These are phyloP conservation scores for Macrochelys suwanniensis DNA, from an alignment of 2,797 vertebrate genomes.

Conservation along the genomic window DNA sequence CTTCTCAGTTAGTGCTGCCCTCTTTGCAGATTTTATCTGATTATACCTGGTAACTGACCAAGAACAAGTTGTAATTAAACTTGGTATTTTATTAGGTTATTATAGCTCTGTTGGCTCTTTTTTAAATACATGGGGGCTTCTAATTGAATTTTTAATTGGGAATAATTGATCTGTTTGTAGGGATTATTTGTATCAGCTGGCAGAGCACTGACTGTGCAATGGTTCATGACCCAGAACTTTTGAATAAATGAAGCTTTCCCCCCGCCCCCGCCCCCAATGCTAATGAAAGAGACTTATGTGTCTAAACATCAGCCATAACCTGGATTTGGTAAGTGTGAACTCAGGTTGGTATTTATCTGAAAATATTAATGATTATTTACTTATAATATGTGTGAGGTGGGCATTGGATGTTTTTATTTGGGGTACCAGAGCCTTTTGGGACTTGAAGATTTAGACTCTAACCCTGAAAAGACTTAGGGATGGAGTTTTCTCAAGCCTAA, in stretches of 20 bases:
- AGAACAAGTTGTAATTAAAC: neutral
- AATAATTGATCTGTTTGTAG: neutral
- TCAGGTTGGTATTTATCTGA: neutral
- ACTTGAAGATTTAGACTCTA: neutral
- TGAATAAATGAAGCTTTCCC: neutral
- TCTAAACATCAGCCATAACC: neutral
- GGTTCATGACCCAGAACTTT: neutral
- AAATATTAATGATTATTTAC: neutral
- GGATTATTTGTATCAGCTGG: accelerated
- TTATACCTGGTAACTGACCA: neutral
- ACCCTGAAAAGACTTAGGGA: neutral
- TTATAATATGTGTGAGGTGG: neutral
- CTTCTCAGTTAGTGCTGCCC: neutral
- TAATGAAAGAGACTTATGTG: neutral
- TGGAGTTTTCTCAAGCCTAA: neutral
- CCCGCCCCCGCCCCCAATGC: neutral
- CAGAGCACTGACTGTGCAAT: neutral
- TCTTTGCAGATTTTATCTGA: neutral
- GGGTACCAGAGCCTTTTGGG: neutral
- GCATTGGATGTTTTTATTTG: neutral
- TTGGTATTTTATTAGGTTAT: neutral
- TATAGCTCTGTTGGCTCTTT: neutral
- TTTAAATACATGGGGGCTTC: neutral
- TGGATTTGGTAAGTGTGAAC: neutral
- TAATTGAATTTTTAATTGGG: accelerated